A percentile compares a stretch with the other conserved stretches of the same genome.
Conservation (phyloP, 2,113 vertebrate species). For the Acanthochromis polyacanthus region DNA sequence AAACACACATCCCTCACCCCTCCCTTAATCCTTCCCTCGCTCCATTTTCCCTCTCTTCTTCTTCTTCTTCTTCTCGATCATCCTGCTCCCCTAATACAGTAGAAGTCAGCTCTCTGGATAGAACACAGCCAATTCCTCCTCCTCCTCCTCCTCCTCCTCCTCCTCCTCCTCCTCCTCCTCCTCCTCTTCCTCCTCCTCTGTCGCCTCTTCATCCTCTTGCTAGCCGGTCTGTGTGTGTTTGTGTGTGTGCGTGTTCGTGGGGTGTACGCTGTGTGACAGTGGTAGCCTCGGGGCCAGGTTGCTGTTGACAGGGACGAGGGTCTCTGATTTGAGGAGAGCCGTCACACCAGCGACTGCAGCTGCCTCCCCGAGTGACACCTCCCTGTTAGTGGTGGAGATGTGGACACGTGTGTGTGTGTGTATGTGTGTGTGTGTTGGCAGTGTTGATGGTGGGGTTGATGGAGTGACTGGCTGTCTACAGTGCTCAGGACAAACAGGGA, state of each 20-base stretch:
- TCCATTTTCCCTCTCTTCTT: neutral
- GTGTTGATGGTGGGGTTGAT: slow-evolving; percentile 74
- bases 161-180: slow-evolving; percentile 45
- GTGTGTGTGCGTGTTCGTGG: slow-evolving; percentile 29
- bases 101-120: slow-evolving; percentile 63
- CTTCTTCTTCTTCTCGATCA: slow-evolving; percentile 41
- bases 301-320: slow-evolving; percentile 95
- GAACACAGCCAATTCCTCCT: slow-evolving; percentile 47
- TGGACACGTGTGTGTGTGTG: slow-evolving; percentile 59
- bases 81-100: slow-evolving; percentile 42
- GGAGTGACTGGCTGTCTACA: slow-evolving; percentile 88
- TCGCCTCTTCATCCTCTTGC: slow-evolving; percentile 33
- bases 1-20: slow-evolving; percentile 63
- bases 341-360: slow-evolving; percentile 94
- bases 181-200: slow-evolving; percentile 47
- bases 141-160: slow-evolving; percentile 35
- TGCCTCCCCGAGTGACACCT: slow-evolving; percentile 96
- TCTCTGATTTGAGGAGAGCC: slow-evolving; percentile 96
- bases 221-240: slow-evolving; percentile 18
- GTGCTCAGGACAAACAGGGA: slow-evolving; percentile 93
- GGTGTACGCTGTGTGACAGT: slow-evolving; percentile 75
- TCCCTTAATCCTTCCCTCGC: slow-evolving; percentile 40
- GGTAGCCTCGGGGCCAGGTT: slow-evolving; percentile 83
- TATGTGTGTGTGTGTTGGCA: slow-evolving; percentile 41
- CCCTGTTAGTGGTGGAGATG: slow-evolving; percentile 88